Evolutionary conservation across 2,797 vertebrate genomes (phyloP), one percentile per base, ranked within the genome.

Genomic region (Distichodus sexfasciatus): DNA sequence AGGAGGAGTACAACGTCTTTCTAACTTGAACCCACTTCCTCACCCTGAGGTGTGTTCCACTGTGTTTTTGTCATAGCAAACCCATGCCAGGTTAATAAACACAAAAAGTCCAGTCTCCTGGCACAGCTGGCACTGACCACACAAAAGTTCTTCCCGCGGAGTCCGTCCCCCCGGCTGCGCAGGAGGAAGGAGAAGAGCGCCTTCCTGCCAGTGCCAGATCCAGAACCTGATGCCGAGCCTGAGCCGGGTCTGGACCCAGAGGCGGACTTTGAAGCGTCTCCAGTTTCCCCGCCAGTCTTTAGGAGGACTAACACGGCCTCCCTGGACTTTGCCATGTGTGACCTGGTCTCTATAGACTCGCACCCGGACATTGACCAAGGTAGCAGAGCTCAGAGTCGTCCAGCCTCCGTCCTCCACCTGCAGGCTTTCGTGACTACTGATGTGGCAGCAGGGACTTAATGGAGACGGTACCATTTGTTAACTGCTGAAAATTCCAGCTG

Each of bases 41-140:
- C n/a, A n/a, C n/a, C n/a, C n/a, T n/a, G n/a, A n/a, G n/a, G n/a
- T n/a, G n/a, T n/a, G n/a, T n/a, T n/a, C n/a, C n/a, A n/a, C n/a
- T n/a, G n/a, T n/a, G n/a, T 19, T 57, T 57, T 83, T 47, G 80
- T 63, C 78, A 62, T 91, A 93, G 93, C 92, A 76, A 87, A 81
- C 85, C 87, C 86, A 81, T 79, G 72, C 33, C 85, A 83, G 1
- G 79, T 81, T 84, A 84, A 86, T 82, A 87, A 77, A 40, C 78
- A 79, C 81, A 94, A 90, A 83, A 90, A 91, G 69, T 69, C 92
- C 87, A 87, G 92, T 79, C 91, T 94, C 79, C 90, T 95, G 69
- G 91, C 93, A 80, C 90, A 90, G 65, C 93, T 96, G 76, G 87
- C 90, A 24, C 89, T 94, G 26, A 92, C 93, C 78, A 85, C 90